Evolutionary conservation across 2,888 invertebrate species (phyloP).

Genomic region (Cheilosia scutellata): DNA sequence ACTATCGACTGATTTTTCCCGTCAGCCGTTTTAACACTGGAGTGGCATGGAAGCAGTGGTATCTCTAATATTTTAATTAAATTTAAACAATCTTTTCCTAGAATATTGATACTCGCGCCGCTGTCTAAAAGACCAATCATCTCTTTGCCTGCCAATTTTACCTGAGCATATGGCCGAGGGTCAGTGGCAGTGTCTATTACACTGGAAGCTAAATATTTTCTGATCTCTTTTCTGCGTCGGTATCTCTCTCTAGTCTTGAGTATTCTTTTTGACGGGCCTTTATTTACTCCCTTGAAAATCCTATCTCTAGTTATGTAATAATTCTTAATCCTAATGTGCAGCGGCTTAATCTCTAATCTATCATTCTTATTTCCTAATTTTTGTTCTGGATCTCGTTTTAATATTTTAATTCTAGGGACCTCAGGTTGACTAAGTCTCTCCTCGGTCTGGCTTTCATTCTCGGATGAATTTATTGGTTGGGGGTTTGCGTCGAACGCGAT

Average conservation of each 20-base stretch:
- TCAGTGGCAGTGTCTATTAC: background rate
- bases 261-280: background rate
- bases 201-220: background rate
- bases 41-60: background rate
- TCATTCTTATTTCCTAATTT: background rate
- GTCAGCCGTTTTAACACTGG: slow-evolving; percentile 34
- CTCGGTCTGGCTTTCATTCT: too few relatives aligned
- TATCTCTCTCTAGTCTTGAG: background rate
- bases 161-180: background rate
- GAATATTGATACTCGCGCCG: slow-evolving; percentile 34
- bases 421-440: too few relatives aligned
- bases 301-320: background rate
- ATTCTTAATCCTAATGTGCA: background rate
- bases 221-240: background rate
- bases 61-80: background rate
- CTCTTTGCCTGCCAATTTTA: background rate
- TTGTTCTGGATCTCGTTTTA: too few relatives aligned
- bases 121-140: slow-evolving; percentile 36
- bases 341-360: background rate
- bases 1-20: slow-evolving; percentile 15
- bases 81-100: slow-evolving; percentile 8
- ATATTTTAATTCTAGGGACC: too few relatives aligned
- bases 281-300: slow-evolving; percentile 2
- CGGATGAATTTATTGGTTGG: background rate
- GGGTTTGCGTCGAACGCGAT: slow-evolving; percentile 12